Base-by-base conservation (phyloP, 2,888 invertebrate species). In the Hartigia nigra region DNA sequence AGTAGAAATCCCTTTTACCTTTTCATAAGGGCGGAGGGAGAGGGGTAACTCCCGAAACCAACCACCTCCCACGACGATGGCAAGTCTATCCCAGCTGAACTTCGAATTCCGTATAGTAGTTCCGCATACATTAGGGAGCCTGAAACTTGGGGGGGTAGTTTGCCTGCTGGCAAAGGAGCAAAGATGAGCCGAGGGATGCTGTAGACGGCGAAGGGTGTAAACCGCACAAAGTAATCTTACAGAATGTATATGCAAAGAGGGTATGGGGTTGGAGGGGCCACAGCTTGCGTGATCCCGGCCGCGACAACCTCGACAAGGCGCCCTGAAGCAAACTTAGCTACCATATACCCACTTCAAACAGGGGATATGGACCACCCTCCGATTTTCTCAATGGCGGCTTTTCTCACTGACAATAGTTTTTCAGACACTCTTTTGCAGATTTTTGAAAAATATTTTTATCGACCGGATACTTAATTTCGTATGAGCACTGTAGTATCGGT, bases 181-280 rank as follows among this genome's bases (percentile, higher is more conserved):
- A 79, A 80, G 82, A 80, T 82, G 85, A 82, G 78, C 78, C 69
- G 75, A 79, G 80, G 81, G 82, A 81, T 32, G 72, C 82, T 80
- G 74, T 78, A 77, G 81, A 78, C 79, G 79, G 77, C 81, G 81
- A 80, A 86, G 90, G 90, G 90, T 91, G 91, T 91, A 90, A 91
- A 91, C 91, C 91, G 89, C 90, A 87, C 89, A 91, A 91, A 91
- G 91, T 91, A 91, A 91, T 91, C 91, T 91, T 91, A 91, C 91
- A 91, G 91, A 91, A 91, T 91, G 91, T 91, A 91, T 91, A 91
- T 91, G 91, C 91, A 91, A 91, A 91, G 91, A 91, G 91, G 91
- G 85, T 86, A 85, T 78, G 79, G 78, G 70, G 69, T 70, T 75
- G 70, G 77, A 80, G 79, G 78, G 81, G 85, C 86, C 90, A 88